These are phyloP conservation scores for Pentalonia nigronervosa DNA, from an alignment of 1,140 invertebrate species.

Conservation along the genomic window DNA sequence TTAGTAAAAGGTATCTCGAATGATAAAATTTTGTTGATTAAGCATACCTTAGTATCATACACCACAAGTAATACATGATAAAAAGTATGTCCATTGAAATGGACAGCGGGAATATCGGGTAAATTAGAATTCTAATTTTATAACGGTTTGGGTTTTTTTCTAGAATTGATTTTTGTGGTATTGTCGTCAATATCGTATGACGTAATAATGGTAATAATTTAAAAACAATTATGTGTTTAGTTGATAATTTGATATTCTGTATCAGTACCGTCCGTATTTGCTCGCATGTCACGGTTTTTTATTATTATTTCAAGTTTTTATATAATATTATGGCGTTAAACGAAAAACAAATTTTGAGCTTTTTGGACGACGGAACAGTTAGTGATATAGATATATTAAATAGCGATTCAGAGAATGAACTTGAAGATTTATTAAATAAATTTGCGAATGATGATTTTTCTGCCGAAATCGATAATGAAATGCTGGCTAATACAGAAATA, in stretches of 20 bases:
- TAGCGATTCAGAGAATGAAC: background rate
- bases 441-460: background rate
- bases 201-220: background rate
- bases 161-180: background rate
- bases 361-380: background rate
- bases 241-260: background rate
- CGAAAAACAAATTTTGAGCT: too few relatives aligned
- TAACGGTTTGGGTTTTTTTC: background rate
- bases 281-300: background rate
- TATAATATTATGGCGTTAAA: background rate
- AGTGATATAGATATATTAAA: background rate
- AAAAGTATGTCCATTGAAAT: background rate
- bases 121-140: background rate
- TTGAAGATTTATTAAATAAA: background rate
- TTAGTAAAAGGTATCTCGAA: background rate
- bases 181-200: background rate
- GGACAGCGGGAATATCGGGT: background rate
- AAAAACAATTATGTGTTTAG: background rate
- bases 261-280: background rate
- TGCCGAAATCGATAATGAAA: background rate
- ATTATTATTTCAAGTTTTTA: slow-evolving; percentile 9
- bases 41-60: background rate
- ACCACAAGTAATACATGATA: background rate
- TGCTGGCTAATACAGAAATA: background rate
- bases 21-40: background rate